A percentile compares a stretch with the other conserved stretches of the same genome.
phyloP scores from a whole-genome alignment of 1,140 invertebrate genomes.

The Heliconius eleuchia region DNA sequence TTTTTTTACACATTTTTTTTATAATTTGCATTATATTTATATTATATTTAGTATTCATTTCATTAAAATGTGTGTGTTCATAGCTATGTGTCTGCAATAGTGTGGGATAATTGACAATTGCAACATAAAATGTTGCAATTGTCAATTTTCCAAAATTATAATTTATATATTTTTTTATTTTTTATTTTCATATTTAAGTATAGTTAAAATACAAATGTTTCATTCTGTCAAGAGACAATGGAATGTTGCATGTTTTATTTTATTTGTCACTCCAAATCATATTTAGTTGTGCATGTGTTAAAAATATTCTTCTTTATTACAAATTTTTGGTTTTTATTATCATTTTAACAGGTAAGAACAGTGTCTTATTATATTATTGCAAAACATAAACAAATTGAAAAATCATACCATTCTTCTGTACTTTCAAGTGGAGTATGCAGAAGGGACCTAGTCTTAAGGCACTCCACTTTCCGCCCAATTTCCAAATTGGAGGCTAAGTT shows the following conservation, averaged over 20 bases:
- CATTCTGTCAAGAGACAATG: background rate
- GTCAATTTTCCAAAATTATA: background rate
- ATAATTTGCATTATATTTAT: slow-evolving; percentile 27
- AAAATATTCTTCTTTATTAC: background rate
- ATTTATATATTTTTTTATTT: background rate
- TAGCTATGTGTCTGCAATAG: slow-evolving; percentile 47
- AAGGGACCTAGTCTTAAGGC: no score
- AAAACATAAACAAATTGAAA: background rate
- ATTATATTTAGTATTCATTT: background rate
- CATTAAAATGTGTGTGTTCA: slow-evolving; percentile 60
- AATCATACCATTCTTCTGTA: background rate
- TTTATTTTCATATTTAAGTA: background rate
- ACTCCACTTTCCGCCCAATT: no score
- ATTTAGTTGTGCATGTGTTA: slow-evolving; percentile 8
- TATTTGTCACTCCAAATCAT: background rate
- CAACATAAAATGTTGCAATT: background rate
- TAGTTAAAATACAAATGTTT: background rate
- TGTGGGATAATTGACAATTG: background rate
- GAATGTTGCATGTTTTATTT: slow-evolving; percentile 15
- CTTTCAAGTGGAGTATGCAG: no score
- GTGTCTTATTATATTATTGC: background rate
- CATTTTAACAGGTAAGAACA: slow-evolving; percentile 3
- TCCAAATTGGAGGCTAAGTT: no score
- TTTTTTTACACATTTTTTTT: slow-evolving; percentile 36
- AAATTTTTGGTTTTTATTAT: background rate